These are phyloP conservation scores for Sorex fumeus DNA, from an alignment of 2,113 vertebrate species.

Conservation along the genomic window DNA sequence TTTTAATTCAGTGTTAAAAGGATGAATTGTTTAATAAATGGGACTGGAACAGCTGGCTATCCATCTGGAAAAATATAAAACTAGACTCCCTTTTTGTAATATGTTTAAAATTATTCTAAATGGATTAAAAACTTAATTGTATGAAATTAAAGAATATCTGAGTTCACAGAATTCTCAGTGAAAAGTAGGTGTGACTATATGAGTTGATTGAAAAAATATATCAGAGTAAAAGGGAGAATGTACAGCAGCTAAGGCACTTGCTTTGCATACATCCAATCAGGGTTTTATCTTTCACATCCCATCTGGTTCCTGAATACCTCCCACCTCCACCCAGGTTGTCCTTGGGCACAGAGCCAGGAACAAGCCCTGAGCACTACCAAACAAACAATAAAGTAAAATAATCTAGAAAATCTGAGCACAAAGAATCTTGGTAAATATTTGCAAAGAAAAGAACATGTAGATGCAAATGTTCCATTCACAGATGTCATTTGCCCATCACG, in stretches of 20 bases:
- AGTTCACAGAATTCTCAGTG: background rate
- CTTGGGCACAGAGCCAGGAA: too few relatives aligned
- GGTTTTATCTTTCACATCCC: too few relatives aligned
- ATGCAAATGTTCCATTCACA: background rate
- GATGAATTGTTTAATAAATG: slow-evolving; percentile 37
- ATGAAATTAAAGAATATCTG: background rate
- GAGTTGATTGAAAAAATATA: too few relatives aligned
- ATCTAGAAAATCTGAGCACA: background rate
- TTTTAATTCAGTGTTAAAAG: slow-evolving; percentile 37
- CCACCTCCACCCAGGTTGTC: too few relatives aligned
- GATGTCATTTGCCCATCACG: background rate
- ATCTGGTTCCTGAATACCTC: too few relatives aligned
- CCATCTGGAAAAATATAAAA: slow-evolving; percentile 55
- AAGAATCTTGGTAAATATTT: slow-evolving; percentile 13
- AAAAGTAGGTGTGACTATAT: slow-evolving; percentile 13
- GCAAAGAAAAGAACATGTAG: background rate
- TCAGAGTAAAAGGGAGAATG: too few relatives aligned
- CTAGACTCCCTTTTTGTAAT: background rate
- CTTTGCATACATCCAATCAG: too few relatives aligned
- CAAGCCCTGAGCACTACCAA: too few relatives aligned
- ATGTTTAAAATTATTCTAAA: slow-evolving; percentile 40
- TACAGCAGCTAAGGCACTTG: too few relatives aligned
- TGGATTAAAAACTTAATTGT: slow-evolving; percentile 1
- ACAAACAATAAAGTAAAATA: too few relatives aligned
- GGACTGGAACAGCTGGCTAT: background rate